Evolutionary conservation across 37 sponge, comb jelly and placozoan species (phyloP).

Genomic region (Corticium candelabrum): DNA sequence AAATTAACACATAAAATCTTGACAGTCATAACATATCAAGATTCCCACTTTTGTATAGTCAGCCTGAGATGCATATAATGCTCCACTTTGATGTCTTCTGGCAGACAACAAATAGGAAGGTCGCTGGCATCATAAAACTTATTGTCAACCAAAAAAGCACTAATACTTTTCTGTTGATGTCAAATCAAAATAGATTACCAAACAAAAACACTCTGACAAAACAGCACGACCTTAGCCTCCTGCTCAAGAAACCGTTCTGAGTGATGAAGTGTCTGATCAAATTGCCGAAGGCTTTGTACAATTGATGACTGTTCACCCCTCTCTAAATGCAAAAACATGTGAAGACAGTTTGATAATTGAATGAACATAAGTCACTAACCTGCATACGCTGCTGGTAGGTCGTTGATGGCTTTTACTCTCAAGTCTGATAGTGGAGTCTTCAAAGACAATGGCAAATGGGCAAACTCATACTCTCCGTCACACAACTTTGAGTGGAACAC

Average conservation of each 20-base stretch:
- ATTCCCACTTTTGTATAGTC: too few species aligned
- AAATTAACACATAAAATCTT: too few species aligned
- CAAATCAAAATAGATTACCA: not conserved
- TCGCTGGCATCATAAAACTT: conserved; percentile 25
- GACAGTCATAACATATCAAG: too few species aligned
- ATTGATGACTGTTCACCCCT: too few species aligned
- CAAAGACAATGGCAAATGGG: conserved; percentile 35
- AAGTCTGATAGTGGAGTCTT: conserved; percentile 33
- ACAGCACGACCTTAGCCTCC: too few species aligned
- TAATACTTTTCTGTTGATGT: conserved; percentile 23
- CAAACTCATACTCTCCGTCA: conserved; percentile 39
- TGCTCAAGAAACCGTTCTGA: too few species aligned
- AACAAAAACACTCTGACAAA: too few species aligned
- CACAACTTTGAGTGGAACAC: not conserved
- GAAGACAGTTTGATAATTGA: not conserved
- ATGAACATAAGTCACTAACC: not conserved
- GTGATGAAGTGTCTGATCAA: too few species aligned
- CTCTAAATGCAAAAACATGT: too few species aligned
- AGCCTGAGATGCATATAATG: conserved; percentile 52
- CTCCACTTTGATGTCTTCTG: conserved; percentile 29
- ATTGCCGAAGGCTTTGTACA: too few species aligned
- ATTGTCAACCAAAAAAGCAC: conserved; percentile 19
- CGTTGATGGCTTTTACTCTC: conserved; percentile 13
- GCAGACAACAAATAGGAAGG: conserved; percentile 17
- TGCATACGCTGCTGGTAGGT: not conserved